phyloP scores from a whole-genome alignment of 2,888 invertebrate species.

The Dicranocentrus wangi region DNA sequence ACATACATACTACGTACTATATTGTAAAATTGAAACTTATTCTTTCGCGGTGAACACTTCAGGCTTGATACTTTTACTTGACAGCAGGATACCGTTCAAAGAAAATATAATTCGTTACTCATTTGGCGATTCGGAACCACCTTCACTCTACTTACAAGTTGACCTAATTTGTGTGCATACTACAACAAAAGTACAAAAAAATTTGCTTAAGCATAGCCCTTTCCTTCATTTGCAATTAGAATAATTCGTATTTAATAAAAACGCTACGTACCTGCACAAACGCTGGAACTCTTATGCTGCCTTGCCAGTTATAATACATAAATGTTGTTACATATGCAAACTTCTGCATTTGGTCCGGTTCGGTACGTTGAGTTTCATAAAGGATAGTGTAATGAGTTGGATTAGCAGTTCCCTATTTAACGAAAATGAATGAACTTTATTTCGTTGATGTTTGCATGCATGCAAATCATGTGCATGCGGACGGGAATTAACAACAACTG shows the following conservation, averaged over 20 bases:
- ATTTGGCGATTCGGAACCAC: neutral
- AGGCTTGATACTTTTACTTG: too few species aligned
- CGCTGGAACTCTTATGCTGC: conserved; percentile 93
- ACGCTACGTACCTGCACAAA: conserved; percentile 82
- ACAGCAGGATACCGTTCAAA: too few species aligned
- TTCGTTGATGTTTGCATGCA: too few species aligned
- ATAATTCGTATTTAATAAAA: neutral
- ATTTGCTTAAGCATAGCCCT: too few species aligned
- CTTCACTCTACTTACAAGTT: conserved; percentile 20
- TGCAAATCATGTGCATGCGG: too few species aligned
- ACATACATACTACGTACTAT: too few species aligned
- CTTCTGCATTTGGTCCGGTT: conserved; percentile 87
- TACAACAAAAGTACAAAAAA: neutral
- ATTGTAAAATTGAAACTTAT: too few species aligned
- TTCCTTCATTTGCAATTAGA: neutral
- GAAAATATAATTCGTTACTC: conserved; percentile 17
- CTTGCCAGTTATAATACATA: conserved; percentile 95
- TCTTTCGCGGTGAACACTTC: too few species aligned
- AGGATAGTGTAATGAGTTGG: conserved; percentile 93
- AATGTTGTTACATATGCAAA: conserved; percentile 92
- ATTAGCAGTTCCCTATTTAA: conserved; percentile 86
- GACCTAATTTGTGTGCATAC: conserved; percentile 40
- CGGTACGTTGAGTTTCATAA: conserved; percentile 80
- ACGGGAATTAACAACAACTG: too few species aligned
- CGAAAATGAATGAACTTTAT: too few species aligned